Base-by-base conservation (phyloP, 2,888 invertebrate genomes). In the Clivina fossor region DNA sequence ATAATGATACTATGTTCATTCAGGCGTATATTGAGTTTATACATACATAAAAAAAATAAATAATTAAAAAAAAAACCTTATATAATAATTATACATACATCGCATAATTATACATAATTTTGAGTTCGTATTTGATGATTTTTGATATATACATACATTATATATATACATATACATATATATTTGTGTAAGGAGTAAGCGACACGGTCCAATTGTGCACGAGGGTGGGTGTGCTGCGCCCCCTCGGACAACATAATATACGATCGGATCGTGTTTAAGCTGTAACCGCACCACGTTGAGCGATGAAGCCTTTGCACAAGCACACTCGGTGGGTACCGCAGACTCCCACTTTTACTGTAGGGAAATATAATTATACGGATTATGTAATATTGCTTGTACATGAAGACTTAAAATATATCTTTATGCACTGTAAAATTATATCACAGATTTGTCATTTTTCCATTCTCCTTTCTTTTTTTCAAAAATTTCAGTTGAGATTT, bases 351-450 rank as follows among this genome's bases (percentile, higher is more conserved):
- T 66, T 57, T 69, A 69, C 65, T 69, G 71, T 74, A 74, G 72
- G 74, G 69, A 73, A n/a, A n/a, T 72, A 72, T 70, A 70, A 72
- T 70, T 72, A 73, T 73, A 74, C 78, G 79, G 80, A 81, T 79
- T 81, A 79, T 82, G 78, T 81, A 81, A 75, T 81, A 81, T 82
- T 81, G 83, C 84, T 84, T 84, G 83, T 83, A 84, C 81, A 83
- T 83, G 83, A 83, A 82, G 80, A 83, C 83, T 83, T 82, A 81
- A 83, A 82, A 82, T 79, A 80, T 83, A 83, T 83, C 83, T 83
- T 83, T 82, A 84, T 82, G 83, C 84, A 84, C 83, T 82, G 80
- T 80, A 68, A 38, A 38, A 32, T 28, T 32, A 20, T 43, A 35
- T 16, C 16, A n/a, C 43, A 5, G 22, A 3, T 33, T 33, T 8